Evolutionary conservation across 2,113 vertebrate species (phyloP).

Genomic region (Ornithorhynchus anatinus): DNA sequence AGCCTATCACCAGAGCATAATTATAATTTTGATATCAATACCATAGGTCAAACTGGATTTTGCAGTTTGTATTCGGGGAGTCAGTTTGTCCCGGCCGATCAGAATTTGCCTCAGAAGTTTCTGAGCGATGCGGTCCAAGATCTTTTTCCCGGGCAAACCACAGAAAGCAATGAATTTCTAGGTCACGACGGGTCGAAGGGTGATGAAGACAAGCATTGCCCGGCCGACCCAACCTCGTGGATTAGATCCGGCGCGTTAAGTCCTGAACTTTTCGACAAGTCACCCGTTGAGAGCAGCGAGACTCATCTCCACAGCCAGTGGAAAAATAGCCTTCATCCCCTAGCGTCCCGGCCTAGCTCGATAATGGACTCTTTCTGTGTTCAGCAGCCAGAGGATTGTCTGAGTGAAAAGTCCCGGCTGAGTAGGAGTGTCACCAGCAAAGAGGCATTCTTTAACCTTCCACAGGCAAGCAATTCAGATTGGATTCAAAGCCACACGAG

Average conservation of each 20-base stretch:
- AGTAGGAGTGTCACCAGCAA: conserved; percentile 75
- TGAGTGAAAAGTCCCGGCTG: conserved; percentile 76
- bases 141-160: conserved; percentile 71
- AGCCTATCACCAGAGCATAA: conserved; percentile 94
- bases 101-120: conserved; percentile 92
- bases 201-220: conserved; percentile 73
- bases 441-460: conserved; percentile 82
- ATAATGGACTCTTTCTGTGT: conserved; percentile 72
- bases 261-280: conserved; percentile 86
- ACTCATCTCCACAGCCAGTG: conserved; percentile 63
- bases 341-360: conserved; percentile 69
- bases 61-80: conserved; percentile 90
- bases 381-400: conserved; percentile 62
- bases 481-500: conserved; percentile 82
- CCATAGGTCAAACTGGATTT: conserved; percentile 90
- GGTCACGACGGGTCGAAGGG: conserved; percentile 69
- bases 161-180: conserved; percentile 70
- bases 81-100: conserved; percentile 94
- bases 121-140: conserved; percentile 92
- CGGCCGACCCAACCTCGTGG: conserved; percentile 68
- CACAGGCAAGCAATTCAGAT: conserved; percentile 71
- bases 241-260: conserved; percentile 70
- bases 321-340: conserved; percentile 70
- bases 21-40: conserved; percentile 96
- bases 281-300: conserved; percentile 71